Evolutionary conservation across 1,140 invertebrate species (phyloP).

Genomic region (Venturia canescens): DNA sequence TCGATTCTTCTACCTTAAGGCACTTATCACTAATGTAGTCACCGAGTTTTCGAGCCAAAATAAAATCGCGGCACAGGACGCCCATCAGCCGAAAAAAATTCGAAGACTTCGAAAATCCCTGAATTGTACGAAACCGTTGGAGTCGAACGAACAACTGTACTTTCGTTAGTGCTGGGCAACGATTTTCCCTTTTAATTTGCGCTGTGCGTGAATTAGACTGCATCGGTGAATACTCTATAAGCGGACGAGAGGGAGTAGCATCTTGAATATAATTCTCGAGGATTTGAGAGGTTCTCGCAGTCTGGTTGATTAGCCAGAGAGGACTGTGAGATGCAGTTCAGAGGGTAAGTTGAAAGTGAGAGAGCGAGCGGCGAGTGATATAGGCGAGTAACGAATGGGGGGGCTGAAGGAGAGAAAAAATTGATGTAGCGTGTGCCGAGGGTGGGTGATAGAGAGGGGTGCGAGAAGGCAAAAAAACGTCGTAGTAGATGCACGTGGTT

Average conservation of each 20-base stretch:
- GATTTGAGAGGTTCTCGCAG: slow-evolving; percentile 33
- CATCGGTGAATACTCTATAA: not conserved
- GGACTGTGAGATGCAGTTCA: slow-evolving; percentile 9
- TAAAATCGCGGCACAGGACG: too few relatives aligned
- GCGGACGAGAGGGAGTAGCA: not conserved
- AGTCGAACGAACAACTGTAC: not conserved
- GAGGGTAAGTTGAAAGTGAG: not conserved
- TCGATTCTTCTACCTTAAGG: too few relatives aligned
- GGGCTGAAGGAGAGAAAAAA: not conserved
- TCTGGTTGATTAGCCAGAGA: slow-evolving; percentile 33
- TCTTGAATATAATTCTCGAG: slow-evolving; percentile 33
- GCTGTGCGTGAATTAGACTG: not conserved
- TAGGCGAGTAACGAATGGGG: too few relatives aligned
- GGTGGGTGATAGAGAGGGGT: not conserved
- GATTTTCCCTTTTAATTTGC: not conserved
- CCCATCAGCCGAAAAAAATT: too few relatives aligned
- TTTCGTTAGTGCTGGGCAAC: not conserved
- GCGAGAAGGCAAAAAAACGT: slow-evolving; percentile 24
- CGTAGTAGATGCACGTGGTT: slow-evolving; percentile 13
- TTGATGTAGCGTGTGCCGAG: not conserved
- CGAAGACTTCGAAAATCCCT: too few relatives aligned
- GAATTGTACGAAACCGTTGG: too few relatives aligned
- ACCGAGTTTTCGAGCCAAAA: too few relatives aligned
- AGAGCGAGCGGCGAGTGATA: not conserved
- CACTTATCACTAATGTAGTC: too few relatives aligned